phyloP scores from a whole-genome alignment of 2,888 invertebrate genomes.

The Scaptomyza polygonia region DNA sequence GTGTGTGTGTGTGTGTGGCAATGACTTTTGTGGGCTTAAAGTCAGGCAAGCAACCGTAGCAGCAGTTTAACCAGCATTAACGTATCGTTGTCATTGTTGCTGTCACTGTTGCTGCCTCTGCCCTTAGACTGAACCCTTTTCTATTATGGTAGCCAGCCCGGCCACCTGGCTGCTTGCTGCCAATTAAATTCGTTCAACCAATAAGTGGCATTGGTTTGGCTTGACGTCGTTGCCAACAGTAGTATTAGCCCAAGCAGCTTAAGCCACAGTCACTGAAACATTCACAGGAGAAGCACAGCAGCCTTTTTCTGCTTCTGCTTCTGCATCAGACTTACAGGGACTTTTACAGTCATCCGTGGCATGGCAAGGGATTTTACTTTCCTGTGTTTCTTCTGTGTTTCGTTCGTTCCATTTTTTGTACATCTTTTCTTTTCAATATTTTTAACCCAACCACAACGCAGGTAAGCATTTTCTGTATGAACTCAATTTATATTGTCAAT shows the following conservation, averaged over 20 bases:
- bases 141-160: not conserved
- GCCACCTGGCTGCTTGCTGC: slow-evolving; percentile 49
- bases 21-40: slow-evolving; percentile 39
- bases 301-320: slow-evolving; percentile 19
- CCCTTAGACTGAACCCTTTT: not conserved
- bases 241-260: slow-evolving; percentile 39
- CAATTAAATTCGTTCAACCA: slow-evolving; percentile 71
- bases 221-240: slow-evolving; percentile 59
- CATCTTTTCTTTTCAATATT: not conserved
- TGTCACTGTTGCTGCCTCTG: slow-evolving; percentile 31
- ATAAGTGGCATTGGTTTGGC: slow-evolving; percentile 67
- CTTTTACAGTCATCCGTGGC: slow-evolving; percentile 13
- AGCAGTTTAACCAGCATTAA: slow-evolving; percentile 67
- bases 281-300: slow-evolving; percentile 22
- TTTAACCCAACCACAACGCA: not conserved
- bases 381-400: slow-evolving; percentile 15
- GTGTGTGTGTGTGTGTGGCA: slow-evolving; percentile 8
- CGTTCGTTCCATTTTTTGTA: not conserved
- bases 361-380: slow-evolving; percentile 11
- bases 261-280: slow-evolving; percentile 22
- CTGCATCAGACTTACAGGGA: slow-evolving; percentile 26
- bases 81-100: slow-evolving; percentile 61
- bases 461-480: not conserved
- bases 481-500: slow-evolving; percentile 1
- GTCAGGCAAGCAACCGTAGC: slow-evolving; percentile 46